phyloP scores from a whole-genome alignment of 2,113 vertebrate genomes.

The cattle (Bos taurus) region ARS-UCD2.0 NC_037337.1:99645501-99646000 shows the following conservation, averaged over 20 bases:
- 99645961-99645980: neutral
- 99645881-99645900: neutral
- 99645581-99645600: neutral
- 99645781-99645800: fast-evolving
- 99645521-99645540: neutral
- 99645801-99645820: neutral
- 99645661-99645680: neutral
- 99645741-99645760: neutral
- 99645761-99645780: neutral
- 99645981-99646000: neutral
- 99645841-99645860: neutral
- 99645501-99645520: neutral
- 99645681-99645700: neutral
- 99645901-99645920: neutral
- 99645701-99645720: neutral
- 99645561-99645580: neutral
- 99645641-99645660: neutral
- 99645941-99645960: neutral
- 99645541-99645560: neutral
- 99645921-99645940: neutral
- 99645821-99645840: neutral
- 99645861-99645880: neutral
- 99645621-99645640: neutral
- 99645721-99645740: neutral
- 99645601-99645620: neutral